phyloP scores from a whole-genome alignment of 1,140 invertebrate genomes.

The Hyles vespertilio region DNA sequence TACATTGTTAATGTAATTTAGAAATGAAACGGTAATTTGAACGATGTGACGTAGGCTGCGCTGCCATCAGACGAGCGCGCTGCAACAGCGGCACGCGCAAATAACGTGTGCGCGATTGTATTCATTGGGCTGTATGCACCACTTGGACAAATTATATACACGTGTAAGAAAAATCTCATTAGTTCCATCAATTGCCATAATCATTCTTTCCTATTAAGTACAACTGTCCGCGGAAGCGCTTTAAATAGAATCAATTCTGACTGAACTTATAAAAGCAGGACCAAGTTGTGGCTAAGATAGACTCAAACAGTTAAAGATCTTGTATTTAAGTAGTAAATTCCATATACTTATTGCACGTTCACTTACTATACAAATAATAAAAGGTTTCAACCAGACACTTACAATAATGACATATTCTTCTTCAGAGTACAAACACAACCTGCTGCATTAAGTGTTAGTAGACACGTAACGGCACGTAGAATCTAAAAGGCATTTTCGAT shows the following conservation, averaged over 20 bases:
- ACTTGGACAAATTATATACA: slow-evolving; percentile 21
- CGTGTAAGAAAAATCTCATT: slow-evolving; percentile 27
- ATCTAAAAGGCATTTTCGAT: slow-evolving; percentile 18
- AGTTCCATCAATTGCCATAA: slow-evolving; percentile 14
- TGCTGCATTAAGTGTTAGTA: slow-evolving; percentile 2
- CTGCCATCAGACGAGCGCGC: slow-evolving; percentile 1
- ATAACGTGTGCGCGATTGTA: slow-evolving; percentile 13
- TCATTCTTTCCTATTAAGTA: neutral
- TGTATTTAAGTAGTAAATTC: too few species aligned
- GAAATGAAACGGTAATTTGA: slow-evolving; percentile 11
- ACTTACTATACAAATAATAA: too few species aligned
- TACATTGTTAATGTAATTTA: too few species aligned
- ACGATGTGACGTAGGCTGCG: slow-evolving; percentile 12
- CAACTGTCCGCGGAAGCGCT: too few species aligned
- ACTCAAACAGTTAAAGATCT: too few species aligned
- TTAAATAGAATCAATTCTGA: too few species aligned
- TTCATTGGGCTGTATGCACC: slow-evolving; percentile 8
- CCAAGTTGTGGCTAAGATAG: too few species aligned
- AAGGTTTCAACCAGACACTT: too few species aligned
- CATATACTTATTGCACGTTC: too few species aligned
- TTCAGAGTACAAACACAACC: too few species aligned
- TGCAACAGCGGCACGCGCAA: slow-evolving; percentile 12
- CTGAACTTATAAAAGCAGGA: too few species aligned
- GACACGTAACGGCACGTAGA: slow-evolving; percentile 5
- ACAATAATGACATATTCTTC: too few species aligned